A percentile compares a stretch with the other conserved stretches of the same genome.
These are phyloP conservation scores for Latrodectus elegans DNA, from an alignment of 2,888 invertebrate species.

Conservation along the genomic window DNA sequence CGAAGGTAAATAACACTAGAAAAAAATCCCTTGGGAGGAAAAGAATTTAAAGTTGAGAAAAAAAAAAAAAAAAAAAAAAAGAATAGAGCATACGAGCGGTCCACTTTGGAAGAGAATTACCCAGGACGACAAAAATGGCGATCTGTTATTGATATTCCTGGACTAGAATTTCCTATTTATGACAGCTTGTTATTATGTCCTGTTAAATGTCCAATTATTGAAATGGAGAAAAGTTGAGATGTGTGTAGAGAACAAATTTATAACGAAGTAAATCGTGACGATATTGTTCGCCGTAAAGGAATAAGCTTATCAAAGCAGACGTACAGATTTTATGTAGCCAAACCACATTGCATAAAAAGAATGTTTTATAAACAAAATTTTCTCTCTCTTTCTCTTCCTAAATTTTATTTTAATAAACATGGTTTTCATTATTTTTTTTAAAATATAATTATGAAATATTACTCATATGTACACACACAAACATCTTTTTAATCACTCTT, in stretches of 20 bases:
- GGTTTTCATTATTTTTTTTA: too few species aligned
- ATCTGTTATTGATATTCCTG: not conserved
- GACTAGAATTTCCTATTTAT: constrained; percentile 42
- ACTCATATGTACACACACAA: too few species aligned
- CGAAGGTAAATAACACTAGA: constrained; percentile 44
- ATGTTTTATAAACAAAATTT: not conserved
- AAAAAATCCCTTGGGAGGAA: not conserved
- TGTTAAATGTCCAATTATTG: constrained; percentile 50
- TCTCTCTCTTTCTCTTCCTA: too few species aligned
- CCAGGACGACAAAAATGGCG: not conserved
- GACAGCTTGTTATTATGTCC: constrained; percentile 27
- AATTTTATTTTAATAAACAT: not conserved
- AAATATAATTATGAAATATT: too few species aligned
- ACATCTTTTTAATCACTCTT: too few species aligned
- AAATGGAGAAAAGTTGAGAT: not conserved
- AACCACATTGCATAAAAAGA: not conserved
- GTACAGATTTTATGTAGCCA: not conserved
- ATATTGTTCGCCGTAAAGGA: constrained; percentile 2
- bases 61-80: not conserved
- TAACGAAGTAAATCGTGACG: constrained; percentile 14
- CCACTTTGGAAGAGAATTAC: not conserved
- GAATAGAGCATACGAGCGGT: not conserved
- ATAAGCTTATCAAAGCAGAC: not conserved
- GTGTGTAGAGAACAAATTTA: not conserved
- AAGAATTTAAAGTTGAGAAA: not conserved